These are phyloP conservation scores for Pantherophis guttatus DNA, from an alignment of 2,113 vertebrate genomes.

Conservation along the genomic window DNA sequence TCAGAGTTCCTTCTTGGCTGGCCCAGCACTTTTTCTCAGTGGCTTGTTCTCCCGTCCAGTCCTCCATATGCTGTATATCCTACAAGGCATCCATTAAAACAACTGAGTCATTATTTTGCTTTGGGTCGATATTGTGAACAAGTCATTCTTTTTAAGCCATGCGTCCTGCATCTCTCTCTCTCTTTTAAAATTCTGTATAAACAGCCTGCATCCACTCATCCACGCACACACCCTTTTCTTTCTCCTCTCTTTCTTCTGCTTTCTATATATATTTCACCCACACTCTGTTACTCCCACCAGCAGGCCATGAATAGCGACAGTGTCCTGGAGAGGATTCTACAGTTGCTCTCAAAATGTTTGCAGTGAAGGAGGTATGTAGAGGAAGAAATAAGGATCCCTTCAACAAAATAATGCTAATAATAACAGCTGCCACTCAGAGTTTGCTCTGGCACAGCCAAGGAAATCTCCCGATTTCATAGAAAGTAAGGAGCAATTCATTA, in stretches of 20 bases:
- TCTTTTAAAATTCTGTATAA: not conserved
- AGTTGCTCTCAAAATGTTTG: conserved; percentile 48
- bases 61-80: conserved; percentile 22
- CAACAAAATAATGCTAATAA: not conserved
- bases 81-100: conserved; percentile 46
- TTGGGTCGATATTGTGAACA: conserved; percentile 25
- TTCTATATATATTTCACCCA: conserved; percentile 10
- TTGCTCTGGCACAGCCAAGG: not conserved
- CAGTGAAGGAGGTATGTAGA: not conserved
- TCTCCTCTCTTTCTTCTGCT: not conserved
- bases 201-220: not conserved
- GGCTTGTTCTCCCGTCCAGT: conserved; percentile 1
- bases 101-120: conserved; percentile 55
- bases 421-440: not conserved
- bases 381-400: conserved; percentile 41
- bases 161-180: conserved; percentile 17
- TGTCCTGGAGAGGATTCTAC: conserved; percentile 52
- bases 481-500: not conserved
- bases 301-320: conserved; percentile 65
- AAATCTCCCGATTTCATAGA: not conserved
- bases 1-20: conserved; percentile 35
- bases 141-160: conserved; percentile 43
- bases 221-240: not conserved
- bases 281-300: conserved; percentile 24
- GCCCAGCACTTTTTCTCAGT: conserved; percentile 8